Base-by-base conservation (phyloP, 2,888 invertebrate species). In the Apamea monoglypha region DNA sequence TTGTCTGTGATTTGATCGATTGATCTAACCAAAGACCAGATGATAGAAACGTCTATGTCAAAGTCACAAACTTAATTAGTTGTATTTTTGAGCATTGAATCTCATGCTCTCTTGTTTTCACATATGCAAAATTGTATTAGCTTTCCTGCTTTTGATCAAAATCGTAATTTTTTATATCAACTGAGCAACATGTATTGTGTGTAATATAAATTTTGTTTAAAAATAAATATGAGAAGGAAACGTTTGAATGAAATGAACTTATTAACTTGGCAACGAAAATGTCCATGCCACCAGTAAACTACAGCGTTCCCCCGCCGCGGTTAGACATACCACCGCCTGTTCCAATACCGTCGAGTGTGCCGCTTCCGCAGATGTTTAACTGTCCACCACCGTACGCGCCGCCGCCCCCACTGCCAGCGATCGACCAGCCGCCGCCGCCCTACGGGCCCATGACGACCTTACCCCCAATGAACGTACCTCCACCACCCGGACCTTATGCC, bases 231-330 rank as follows among this genome's bases (percentile, higher is more conserved):
- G 53, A 53, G 61, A 44, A 64, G 18, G 12, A 32, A 66, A 61
- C 18, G 10, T 61, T 64, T 67, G 4, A 53, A 21, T 71, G n/a
- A 14, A 61, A 63, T 40, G 7, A 63, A 40, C 4, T 21, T 64
- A 21, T 7, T 36, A 63, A 61, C 4, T 40, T 29, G n/a, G 25
- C 25, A 32, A 47, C 36, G 7, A 64, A 78, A 82, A 95, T 96
- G 96, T 95, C 96, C 14, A 87, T 92, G 83, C 95, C 95, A 8
- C 94, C 95, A 25, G 82, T 93, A 61, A 91, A 94, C 81, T 96
- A 94, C 80, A 93, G 92, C 80, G 88, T 95, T 29, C 95, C 95
- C 73, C 96, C 96, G 40, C 95, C 96, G 68, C 90, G 89, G 63
- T 86, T 94, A 78, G 90, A 90, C 44, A 83, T 92, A 86, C 93